These are phyloP conservation scores for Papilio polytes DNA, from an alignment of 1,140 invertebrate genomes.

Conservation along the genomic window DNA sequence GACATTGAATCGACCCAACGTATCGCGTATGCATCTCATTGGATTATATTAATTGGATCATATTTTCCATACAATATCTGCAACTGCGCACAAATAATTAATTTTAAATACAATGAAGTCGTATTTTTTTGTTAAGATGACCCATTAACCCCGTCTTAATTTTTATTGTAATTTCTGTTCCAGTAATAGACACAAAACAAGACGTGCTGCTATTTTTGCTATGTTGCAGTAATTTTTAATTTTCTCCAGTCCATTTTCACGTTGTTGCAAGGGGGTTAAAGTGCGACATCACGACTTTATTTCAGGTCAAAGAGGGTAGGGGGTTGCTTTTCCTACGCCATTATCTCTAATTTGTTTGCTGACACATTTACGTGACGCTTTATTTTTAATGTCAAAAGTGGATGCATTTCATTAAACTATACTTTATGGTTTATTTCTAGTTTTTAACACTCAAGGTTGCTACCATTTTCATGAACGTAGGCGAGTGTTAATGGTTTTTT, in stretches of 20 bases:
- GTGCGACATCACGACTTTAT: slow-evolving; percentile 3
- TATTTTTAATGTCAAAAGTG: not conserved
- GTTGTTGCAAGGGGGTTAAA: not conserved
- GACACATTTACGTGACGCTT: not conserved
- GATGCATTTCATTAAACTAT: not conserved
- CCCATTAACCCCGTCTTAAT: not conserved
- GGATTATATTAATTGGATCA: slow-evolving; percentile 7
- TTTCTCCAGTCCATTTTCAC: not conserved
- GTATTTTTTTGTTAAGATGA: too few species aligned
- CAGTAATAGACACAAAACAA: not conserved
- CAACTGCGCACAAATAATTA: not conserved
- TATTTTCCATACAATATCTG: slow-evolving; percentile 4
- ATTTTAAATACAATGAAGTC: not conserved
- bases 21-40: not conserved
- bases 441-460: not conserved
- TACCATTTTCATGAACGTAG: not conserved
- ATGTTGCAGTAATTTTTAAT: not conserved
- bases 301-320: slow-evolving; percentile 24
- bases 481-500: too few species aligned
- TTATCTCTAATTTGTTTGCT: not conserved
- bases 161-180: not conserved
- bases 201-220: not conserved
- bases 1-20: not conserved
- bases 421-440: not conserved
- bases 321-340: slow-evolving; percentile 15